Evolutionary conservation across 2,113 vertebrate species (phyloP).

Genomic region (Tetrax tetrax): DNA sequence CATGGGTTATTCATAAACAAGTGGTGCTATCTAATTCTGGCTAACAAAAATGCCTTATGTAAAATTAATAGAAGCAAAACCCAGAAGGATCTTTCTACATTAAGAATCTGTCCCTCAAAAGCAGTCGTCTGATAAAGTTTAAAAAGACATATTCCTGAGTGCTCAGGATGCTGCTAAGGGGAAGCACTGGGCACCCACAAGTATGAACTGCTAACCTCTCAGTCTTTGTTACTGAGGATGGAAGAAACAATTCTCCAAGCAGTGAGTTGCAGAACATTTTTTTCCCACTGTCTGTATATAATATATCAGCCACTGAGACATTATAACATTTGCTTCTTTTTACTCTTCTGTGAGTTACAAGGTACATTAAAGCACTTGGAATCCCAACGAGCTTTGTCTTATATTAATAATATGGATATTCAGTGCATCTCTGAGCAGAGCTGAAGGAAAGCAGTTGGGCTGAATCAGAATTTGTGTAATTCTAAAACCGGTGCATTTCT

Average conservation of each 20-base stretch:
- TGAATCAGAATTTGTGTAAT: background rate
- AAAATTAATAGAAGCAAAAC: slow-evolving; percentile 53
- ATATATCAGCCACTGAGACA: background rate
- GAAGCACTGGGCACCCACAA: background rate
- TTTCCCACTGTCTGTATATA: background rate
- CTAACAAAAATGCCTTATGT: background rate
- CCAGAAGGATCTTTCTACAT: background rate
- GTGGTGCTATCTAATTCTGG: background rate
- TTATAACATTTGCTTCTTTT: background rate
- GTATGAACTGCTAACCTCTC: background rate
- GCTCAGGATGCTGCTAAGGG: background rate
- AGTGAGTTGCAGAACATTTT: background rate
- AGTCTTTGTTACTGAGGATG: background rate
- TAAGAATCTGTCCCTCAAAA: background rate
- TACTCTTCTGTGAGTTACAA: background rate
- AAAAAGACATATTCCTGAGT: background rate
- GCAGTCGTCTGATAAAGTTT: background rate
- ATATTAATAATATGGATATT: background rate
- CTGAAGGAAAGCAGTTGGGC: background rate
- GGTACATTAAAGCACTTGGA: background rate
- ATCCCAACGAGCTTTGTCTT: background rate
- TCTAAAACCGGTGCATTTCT: background rate
- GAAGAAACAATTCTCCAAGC: background rate
- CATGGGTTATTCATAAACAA: slow-evolving; percentile 52
- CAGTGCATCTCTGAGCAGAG: background rate